Base-by-base conservation (phyloP, 2,797 vertebrate species). In the Spondyliosoma cantharus region DNA sequence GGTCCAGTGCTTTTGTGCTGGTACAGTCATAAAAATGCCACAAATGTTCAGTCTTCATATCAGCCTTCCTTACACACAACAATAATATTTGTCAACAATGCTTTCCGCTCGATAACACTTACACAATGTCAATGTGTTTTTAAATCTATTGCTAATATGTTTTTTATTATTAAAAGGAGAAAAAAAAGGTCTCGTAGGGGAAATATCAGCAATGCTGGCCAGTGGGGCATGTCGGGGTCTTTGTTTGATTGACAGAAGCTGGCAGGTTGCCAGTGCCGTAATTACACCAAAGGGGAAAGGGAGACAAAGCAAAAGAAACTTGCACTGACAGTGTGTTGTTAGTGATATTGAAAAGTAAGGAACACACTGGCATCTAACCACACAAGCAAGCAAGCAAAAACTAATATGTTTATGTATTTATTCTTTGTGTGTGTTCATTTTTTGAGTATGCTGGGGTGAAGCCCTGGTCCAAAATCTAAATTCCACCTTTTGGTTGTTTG, bases 401-500 rank as follows among this genome's bases (percentile, higher is more conserved):
- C 32, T 7, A 32, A 32, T 32, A 32, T 12, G 7, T 25, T 1
- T 37, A n/a, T 29, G 5, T 52, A 16, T 68, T 53, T 45, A 43
- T 20, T 59, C 25, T 22, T 14, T 63, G 19, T 48, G 59, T 57
- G 19, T 57, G 27, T 62, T 77, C 15, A 16, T 48, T 70, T 75
- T 57, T 15, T 1, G 12, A 58, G 24, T 32, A 12, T 59, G 45
- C 4, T 27, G 13, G 20, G 50, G 6, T 70, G 32, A 65, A 65
- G 52, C 32, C 22, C 24, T 22, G 24, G 42, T 71, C 19, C 20
- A 32, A 3, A 32, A 29, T 3, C 9, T 22, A 5, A 20, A 71
- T 50, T 65, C 27, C 54, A 15, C 27, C 54, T 45, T 24, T 17
- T 22, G 20, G 32, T 69, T 64, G 45, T 68, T 76, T 74, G 52